These are phyloP conservation scores for Lasioglossum villosulum DNA, from an alignment of 2,888 invertebrate genomes.

Conservation along the genomic window DNA sequence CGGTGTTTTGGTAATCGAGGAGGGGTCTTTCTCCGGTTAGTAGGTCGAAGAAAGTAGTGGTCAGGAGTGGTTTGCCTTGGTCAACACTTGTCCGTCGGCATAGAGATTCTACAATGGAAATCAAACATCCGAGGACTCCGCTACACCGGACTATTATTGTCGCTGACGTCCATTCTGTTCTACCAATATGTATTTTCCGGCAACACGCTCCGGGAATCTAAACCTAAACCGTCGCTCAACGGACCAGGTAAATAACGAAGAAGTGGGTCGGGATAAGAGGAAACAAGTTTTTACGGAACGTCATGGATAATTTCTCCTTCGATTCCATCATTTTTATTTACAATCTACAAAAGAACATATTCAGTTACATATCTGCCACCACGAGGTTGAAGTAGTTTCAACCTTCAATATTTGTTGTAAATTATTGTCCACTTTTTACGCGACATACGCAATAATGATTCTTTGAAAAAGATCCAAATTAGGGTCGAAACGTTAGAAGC, in stretches of 20 bases:
- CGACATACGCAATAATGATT: no score
- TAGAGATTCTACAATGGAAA: conserved; percentile 38
- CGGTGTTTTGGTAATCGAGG: conserved; percentile 76
- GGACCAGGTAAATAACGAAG: conserved; percentile 30
- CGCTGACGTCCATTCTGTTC: conserved; percentile 9
- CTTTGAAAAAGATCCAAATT: no score
- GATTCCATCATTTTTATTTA: background rate
- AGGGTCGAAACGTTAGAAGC: no score
- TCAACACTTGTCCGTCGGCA: conserved; percentile 76
- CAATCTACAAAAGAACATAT: background rate
- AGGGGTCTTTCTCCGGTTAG: conserved; percentile 82
- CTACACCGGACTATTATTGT: conserved; percentile 47
- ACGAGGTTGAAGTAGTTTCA: no score
- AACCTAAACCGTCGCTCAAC: conserved; percentile 38
- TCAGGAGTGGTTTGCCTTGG: conserved; percentile 82
- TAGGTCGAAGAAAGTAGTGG: conserved; percentile 83
- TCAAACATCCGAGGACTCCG: background rate
- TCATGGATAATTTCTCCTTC: conserved; percentile 45
- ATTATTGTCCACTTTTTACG: no score
- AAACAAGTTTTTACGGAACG: conserved; percentile 79
- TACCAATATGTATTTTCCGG: conserved; percentile 48
- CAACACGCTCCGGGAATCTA: conserved; percentile 45
- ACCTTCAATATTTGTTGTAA: no score
- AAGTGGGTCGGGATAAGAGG: conserved; percentile 72
- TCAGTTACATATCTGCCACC: no score